Conservation (phyloP, 1,140 invertebrate species). For the Aphis gossypii region DNA sequence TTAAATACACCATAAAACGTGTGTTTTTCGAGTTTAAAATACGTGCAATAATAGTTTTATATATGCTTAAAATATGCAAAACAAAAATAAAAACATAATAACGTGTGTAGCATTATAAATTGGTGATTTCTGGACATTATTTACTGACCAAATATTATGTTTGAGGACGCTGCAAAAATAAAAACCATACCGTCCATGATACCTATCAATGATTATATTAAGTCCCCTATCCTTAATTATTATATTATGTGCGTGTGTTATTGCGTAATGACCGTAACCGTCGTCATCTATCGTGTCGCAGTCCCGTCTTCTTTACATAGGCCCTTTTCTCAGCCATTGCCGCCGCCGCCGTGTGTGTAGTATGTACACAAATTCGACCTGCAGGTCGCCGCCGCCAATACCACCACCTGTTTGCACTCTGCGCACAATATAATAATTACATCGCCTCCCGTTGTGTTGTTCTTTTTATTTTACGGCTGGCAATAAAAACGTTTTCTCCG, state of each 20-base stretch:
- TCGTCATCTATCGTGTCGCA: neutral
- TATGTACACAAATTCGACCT: neutral
- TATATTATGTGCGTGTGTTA: neutral
- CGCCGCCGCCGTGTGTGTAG: neutral
- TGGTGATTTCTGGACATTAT: neutral
- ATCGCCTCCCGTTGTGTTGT: neutral
- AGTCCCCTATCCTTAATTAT: neutral
- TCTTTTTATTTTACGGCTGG: neutral
- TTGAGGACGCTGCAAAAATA: too few species aligned
- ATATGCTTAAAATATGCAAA: too few species aligned
- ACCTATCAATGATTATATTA: neutral
- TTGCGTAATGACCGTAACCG: neutral
- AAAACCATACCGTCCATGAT: too few species aligned
- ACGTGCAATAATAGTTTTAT: neutral
- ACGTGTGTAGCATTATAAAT: too few species aligned
- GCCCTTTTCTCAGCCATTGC: neutral
- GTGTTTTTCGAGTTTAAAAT: neutral
- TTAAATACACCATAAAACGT: neutral
- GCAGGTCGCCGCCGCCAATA: neutral
- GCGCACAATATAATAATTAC: neutral
- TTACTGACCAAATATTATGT: neutral
- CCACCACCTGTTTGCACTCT: neutral
- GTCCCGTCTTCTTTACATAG: neutral
- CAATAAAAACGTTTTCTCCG: constrained; percentile 13
- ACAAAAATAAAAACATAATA: too few species aligned